These are phyloP conservation scores for Volucella inflata DNA, from an alignment of 2,888 invertebrate species.

Conservation along the genomic window DNA sequence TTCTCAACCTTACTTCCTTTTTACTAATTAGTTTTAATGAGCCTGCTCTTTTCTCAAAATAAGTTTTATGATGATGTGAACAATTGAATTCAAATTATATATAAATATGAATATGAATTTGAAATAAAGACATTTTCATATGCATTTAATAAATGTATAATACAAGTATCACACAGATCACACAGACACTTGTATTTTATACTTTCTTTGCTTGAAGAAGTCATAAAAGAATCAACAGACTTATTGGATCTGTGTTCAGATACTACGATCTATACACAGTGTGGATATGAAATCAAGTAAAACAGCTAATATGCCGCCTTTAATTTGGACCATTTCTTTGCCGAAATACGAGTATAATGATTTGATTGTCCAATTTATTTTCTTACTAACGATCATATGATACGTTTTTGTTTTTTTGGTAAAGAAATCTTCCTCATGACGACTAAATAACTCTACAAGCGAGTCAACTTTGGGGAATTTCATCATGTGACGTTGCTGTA, in stretches of 20 bases:
- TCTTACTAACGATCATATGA: conserved; percentile 79
- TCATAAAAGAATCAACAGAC: conserved; percentile 63
- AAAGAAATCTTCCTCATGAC: conserved; percentile 69
- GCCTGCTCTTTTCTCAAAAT: too few relatives aligned
- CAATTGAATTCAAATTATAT: too few relatives aligned
- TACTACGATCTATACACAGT: conserved; percentile 54
- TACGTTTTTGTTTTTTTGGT: conserved; percentile 59
- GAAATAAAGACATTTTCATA: too few relatives aligned
- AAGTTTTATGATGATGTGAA: too few relatives aligned
- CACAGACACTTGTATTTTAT: too few relatives aligned
- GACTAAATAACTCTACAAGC: conserved; percentile 60
- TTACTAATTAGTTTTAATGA: too few relatives aligned
- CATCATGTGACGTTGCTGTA: conserved; percentile 62
- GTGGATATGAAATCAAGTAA: conserved; percentile 49
- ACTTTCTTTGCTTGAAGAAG: neutral
- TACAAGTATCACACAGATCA: too few relatives aligned
- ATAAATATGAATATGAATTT: too few relatives aligned
- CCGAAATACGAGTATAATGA: conserved; percentile 79
- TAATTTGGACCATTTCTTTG: conserved; percentile 60
- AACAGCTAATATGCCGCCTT: conserved; percentile 65
- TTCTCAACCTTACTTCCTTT: too few relatives aligned
- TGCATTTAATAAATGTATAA: too few relatives aligned
- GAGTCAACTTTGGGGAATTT: conserved; percentile 49
- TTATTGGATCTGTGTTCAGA: conserved; percentile 37
- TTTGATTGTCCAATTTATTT: conserved; percentile 82